Evolutionary conservation across 2,888 invertebrate genomes (phyloP).

Genomic region (Andrena fulva): DNA sequence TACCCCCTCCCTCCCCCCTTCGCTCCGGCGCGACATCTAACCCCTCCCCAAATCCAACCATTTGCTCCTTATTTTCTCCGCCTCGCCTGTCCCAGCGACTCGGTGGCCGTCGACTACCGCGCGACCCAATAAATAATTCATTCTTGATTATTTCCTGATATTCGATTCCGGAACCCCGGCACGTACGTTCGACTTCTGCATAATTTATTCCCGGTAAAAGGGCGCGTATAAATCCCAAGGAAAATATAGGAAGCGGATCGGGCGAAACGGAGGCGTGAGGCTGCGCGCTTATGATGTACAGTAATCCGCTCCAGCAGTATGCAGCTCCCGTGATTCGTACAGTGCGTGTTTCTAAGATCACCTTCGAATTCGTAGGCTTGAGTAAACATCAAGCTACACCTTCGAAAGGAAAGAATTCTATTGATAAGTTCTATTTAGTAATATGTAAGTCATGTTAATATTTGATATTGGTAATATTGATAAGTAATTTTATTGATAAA

Average conservation of each 20-base stretch:
- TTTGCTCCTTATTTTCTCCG: slow-evolving; percentile 1
- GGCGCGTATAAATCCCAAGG: slow-evolving; percentile 51
- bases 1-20: neutral
- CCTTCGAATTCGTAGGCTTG: neutral
- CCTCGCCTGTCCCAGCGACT: neutral
- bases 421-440: too few relatives aligned
- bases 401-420: too few relatives aligned
- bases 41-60: neutral
- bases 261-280: neutral
- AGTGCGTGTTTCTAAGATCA: neutral
- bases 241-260: slow-evolving; percentile 38
- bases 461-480: too few relatives aligned
- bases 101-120: neutral
- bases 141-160: slow-evolving; percentile 67
- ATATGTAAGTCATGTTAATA: too few relatives aligned
- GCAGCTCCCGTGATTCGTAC: too few relatives aligned
- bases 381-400: too few relatives aligned
- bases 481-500: too few relatives aligned
- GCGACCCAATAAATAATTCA: slow-evolving; percentile 70
- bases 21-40: neutral
- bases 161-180: slow-evolving; percentile 61
- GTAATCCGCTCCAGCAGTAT: too few relatives aligned
- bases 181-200: slow-evolving; percentile 63
- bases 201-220: slow-evolving; percentile 61
- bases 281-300: neutral